phyloP scores from a whole-genome alignment of 2,113 vertebrate genomes.

The Procavia capensis region DNA sequence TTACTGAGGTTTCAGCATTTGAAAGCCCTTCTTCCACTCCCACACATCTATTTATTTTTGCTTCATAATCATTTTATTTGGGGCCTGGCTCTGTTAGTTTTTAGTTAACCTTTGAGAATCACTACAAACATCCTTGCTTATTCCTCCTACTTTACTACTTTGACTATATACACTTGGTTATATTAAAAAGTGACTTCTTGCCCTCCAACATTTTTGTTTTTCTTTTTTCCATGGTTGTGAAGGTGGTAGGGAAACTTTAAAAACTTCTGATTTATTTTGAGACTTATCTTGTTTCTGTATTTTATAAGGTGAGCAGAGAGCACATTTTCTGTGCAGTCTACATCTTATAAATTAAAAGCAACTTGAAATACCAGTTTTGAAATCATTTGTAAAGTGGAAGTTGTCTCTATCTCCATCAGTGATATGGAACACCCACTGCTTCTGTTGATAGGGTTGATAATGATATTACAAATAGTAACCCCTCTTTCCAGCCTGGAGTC shows the following conservation, averaged over 20 bases:
- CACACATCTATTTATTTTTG: conserved; percentile 65
- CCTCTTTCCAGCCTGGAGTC: neutral
- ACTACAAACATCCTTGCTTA: conserved; percentile 31
- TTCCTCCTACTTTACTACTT: conserved; percentile 39
- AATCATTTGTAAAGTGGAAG: conserved; percentile 27
- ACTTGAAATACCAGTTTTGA: conserved; percentile 19
- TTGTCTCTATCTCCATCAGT: neutral
- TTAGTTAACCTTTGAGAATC: conserved; percentile 53
- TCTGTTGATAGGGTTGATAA: conserved; percentile 8
- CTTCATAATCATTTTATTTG: conserved; percentile 15
- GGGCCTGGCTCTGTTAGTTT: conserved; percentile 55
- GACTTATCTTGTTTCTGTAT: conserved; percentile 7
- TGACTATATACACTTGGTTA: neutral
- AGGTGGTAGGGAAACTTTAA: neutral
- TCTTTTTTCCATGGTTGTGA: neutral
- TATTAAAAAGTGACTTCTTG: neutral
- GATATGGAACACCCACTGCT: neutral
- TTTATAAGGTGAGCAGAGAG: neutral
- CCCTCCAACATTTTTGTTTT: neutral
- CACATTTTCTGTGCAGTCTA: neutral
- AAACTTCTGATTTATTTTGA: conserved; percentile 13
- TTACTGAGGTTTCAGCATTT: conserved; percentile 55
- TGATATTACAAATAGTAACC: neutral
- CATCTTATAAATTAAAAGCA: neutral
- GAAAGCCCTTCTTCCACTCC: conserved; percentile 49